Evolutionary conservation across 2,888 invertebrate genomes (phyloP), one percentile per base, ranked within the genome.

Genomic region (Esperia sulphurella): DNA sequence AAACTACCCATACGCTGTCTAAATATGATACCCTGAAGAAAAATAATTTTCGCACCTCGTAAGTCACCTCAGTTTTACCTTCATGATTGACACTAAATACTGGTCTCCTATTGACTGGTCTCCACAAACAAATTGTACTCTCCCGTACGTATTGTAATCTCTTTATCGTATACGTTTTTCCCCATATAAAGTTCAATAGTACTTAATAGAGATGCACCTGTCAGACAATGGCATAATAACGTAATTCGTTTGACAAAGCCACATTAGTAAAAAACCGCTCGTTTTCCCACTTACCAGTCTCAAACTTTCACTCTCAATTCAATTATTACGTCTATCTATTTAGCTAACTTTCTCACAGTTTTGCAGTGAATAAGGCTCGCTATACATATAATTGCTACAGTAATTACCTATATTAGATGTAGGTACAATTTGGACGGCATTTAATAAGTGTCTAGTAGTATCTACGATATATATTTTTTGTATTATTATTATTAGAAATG

Each of bases 301-400:
- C 21, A 21, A 46, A 66, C 83, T 84, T 84, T 85, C 85, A 71
- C 84, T 75, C 63, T 72, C 69, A 52, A 70, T 78, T 71, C 69
- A 78, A 76, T 83, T 75, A 77, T 80, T 72, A 71, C 56, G 59
- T 61, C 57, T 39, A 37, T 10, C 12, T 68, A 71, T 71, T 75
- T 70, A 61, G 53, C 61, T 64, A 65, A 71, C 75, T 80, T 82
- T 84, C 84, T 65, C 83, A 80, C 71, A 70, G 64, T 71, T 68
- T 70, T 74, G 45, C 52, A 41, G 14, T 14, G 48, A 57, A 58
- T 59, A 57, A 53, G 46, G 43, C 48, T 52, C 30, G 29, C 41
- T 14, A 37, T 21, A 21, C n/a, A 21, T 21, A 21, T 40, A 51
- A 50, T 48, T 35, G 41, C 38, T 14, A 39, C 46, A 28, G 45